Base-by-base conservation (phyloP, 2,797 vertebrate genomes). In the Pangasius larnaudii region DNA sequence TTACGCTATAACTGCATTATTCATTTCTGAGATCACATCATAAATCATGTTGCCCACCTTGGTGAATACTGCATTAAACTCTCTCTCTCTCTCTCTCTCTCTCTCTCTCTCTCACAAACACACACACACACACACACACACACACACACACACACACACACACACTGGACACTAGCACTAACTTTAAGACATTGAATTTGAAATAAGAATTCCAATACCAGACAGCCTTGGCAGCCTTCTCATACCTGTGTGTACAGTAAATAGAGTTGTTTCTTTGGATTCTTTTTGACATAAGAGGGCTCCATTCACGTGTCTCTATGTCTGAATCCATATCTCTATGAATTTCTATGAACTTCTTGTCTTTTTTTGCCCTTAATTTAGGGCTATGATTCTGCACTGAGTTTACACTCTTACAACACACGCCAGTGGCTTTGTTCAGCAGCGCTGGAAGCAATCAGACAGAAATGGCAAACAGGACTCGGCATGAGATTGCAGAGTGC, bases 291-390 rank as follows among this genome's bases (percentile, higher is more conserved):
- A 92, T 87, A 88, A 89, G 91, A 94, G 91, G 84, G 56, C 88
- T 90, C 88, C 90, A 91, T 94, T 94, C 56, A 81, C 22, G 61
- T 27, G 6, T 42, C 36, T 81, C 90, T 94, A 91, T 93, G 67
- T 71, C 61, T 86, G 88, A 46, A 90, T 87, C 89, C 87, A 84
- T 92, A 91, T 93, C 91, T 88, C 75, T 59, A 91, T 91, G 92
- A 94, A 94, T 93, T 90, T 90, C 92, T 92, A n/a, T n/a, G 93
- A 87, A 90, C 91, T 88, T 92, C 93, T 95, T 93, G 92, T 95
- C 93, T 93, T 92, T 92, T 89, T 91, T 90, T 91, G 88, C 92
- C 88, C 89, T 69, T 89, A 85, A 85, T 93, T 91, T 93, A 92
- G 93, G 89, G 86, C 90, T 88, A 88, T 72, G 90, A 91, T 90